Base-by-base conservation (phyloP, 2,113 vertebrate species). In the Mus musculus region DNA sequence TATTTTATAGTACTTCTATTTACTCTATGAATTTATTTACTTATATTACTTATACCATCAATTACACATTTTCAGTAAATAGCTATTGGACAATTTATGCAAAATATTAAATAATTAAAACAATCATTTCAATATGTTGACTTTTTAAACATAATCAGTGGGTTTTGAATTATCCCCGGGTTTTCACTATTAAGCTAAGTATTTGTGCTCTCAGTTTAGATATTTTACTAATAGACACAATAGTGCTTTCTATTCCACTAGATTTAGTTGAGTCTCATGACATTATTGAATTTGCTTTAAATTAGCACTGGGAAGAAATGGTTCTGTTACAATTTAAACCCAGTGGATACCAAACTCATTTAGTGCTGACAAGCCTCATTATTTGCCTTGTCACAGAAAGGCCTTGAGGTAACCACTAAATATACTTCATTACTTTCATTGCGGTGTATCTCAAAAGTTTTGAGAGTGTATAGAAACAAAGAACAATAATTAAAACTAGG, bases 341-440 rank as follows among this genome's bases (percentile, higher is more conserved):
- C 92, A 71, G 65, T 95, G 77, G 42, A 97, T 96, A 39, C 56
- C 92, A 88, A 97, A 93, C 49, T 92, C 85, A 95, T 94, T 97
- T 93, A 96, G 22, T 91, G 42, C 12, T 92, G 65, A 90, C 72
- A 93, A 93, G 26, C 69, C 80, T 88, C 56, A 97, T 97, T 97
- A 92, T 93, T 96, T 94, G 63, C 28, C 36, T 80, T 94, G 71
- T 87, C 61, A 17, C 33, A 89, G 61, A 80, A 91, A 94, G 92
- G 80, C 10, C 67, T 78, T 63, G 36, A 92, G 90, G 94, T 97
- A 95, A 94, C 39, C 33, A 59, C 54, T 7, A 26, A 91, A 88
- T 7, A 78, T 93, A 96, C 92, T 96, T 97, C 46, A 96, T 78
- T 90, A 80, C 93, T 97, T 96, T 95, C 97, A 97, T 96, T 97